A percentile compares a stretch with the other conserved stretches of the same genome.
phyloP scores from a whole-genome alignment of 2,113 vertebrate genomes.

The Tor tambroides region DNA sequence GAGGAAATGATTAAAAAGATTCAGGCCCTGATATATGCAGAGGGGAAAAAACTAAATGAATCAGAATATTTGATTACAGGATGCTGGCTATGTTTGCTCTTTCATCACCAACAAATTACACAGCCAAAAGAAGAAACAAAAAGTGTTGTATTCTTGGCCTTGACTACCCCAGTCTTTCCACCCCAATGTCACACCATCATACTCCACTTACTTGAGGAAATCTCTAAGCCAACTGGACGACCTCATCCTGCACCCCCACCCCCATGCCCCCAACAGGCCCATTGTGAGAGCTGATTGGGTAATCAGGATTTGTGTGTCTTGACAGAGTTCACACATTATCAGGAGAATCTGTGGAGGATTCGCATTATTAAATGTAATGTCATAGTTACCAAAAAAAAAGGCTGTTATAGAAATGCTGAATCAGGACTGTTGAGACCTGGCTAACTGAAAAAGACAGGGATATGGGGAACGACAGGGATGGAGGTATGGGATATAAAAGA shows the following conservation, averaged over 20 bases:
- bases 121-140: slow-evolving; percentile 11
- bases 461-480: too few species aligned
- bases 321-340: slow-evolving; percentile 50
- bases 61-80: slow-evolving; percentile 26
- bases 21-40: background rate
- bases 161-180: background rate
- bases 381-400: slow-evolving; percentile 24
- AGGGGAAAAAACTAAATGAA: background rate
- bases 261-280: slow-evolving; percentile 33
- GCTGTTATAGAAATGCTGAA: slow-evolving; percentile 31
- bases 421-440: slow-evolving; percentile 18
- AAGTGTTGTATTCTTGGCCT: background rate
- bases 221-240: slow-evolving; percentile 32
- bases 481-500: background rate
- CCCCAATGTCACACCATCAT: background rate
- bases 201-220: slow-evolving; percentile 4
- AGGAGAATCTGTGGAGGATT: slow-evolving; percentile 38
- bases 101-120: slow-evolving; percentile 35
- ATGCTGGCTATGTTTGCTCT: slow-evolving; percentile 14
- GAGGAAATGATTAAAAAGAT: background rate
- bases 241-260: slow-evolving; percentile 18
- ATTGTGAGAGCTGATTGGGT: slow-evolving; percentile 49
- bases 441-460: slow-evolving; percentile 31
- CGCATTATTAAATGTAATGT: slow-evolving; percentile 35
- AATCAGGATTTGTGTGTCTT: slow-evolving; percentile 51